Conservation (phyloP, 2,888 invertebrate genomes). For the Ornithoptera alexandrae region DNA sequence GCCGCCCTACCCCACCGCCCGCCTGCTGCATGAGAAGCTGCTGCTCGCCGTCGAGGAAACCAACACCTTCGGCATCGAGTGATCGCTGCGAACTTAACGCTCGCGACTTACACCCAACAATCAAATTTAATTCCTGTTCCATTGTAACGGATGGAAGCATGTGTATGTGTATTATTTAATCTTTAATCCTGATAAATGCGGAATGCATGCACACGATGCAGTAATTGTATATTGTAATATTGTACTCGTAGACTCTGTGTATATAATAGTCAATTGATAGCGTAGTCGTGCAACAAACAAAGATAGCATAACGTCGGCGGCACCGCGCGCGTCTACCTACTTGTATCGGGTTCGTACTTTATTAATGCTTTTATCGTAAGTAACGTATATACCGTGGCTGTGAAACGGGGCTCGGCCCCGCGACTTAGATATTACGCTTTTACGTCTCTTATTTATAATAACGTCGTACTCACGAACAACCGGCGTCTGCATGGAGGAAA, state of each 20-base stretch:
- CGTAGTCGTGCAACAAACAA: constrained; percentile 51
- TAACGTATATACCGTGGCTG: constrained; percentile 76
- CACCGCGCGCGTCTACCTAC: constrained; percentile 44
- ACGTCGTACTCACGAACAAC: constrained; percentile 36
- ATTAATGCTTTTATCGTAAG: constrained; percentile 69
- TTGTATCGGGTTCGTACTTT: constrained; percentile 62
- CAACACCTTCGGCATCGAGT: constrained; percentile 97
- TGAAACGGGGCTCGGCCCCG: constrained; percentile 68
- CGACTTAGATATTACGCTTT: constrained; percentile 67
- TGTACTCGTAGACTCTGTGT: constrained; percentile 48
- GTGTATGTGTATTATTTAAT: neutral
- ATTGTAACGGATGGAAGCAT: neutral
- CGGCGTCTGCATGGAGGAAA: constrained; percentile 1
- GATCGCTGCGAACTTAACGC: constrained; percentile 46
- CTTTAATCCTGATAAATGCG: constrained; percentile 32
- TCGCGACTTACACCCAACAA: neutral
- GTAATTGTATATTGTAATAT: constrained; percentile 46
- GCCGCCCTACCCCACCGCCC: constrained; percentile 96
- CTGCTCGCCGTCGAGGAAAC: constrained; percentile 97
- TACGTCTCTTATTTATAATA: constrained; percentile 72
- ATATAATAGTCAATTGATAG: constrained; percentile 69
- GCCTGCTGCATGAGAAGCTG: constrained; percentile 94
- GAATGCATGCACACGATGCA: constrained; percentile 37
- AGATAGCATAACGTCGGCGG: constrained; percentile 50
- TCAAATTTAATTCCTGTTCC: neutral